Conservation (phyloP, 1,140 invertebrate species). For the Cydia amplana region DNA sequence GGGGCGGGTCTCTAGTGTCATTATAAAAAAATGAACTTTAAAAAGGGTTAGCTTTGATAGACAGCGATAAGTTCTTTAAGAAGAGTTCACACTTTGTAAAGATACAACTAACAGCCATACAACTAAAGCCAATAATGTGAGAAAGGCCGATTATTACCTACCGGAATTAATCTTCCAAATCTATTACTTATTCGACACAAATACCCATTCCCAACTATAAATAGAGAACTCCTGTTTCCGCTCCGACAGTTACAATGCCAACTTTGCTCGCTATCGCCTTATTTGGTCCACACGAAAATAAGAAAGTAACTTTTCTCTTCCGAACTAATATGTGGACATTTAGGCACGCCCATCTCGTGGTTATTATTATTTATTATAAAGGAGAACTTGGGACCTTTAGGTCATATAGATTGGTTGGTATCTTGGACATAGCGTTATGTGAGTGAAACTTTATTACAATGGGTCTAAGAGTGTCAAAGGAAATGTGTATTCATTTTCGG, state of each 20-base stretch:
- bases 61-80: too few species aligned
- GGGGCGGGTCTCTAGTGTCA: too few species aligned
- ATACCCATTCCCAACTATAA: background rate
- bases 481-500: background rate
- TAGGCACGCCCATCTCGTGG: constrained; percentile 6
- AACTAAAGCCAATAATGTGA: too few species aligned
- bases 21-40: too few species aligned
- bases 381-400: background rate
- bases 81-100: too few species aligned
- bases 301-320: constrained; percentile 25
- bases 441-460: constrained; percentile 11
- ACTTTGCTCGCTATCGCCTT: background rate
- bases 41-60: too few species aligned
- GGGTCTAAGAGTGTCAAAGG: background rate
- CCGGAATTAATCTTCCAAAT: background rate
- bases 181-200: constrained; percentile 1
- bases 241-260: constrained; percentile 6
- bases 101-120: too few species aligned
- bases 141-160: too few species aligned
- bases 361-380: constrained; percentile 8
- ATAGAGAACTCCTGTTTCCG: background rate
- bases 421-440: background rate
- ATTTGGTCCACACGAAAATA: constrained; percentile 11
- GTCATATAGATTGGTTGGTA: background rate
- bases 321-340: constrained; percentile 9